A percentile compares a stretch with the other conserved stretches of the same genome.
phyloP scores from a whole-genome alignment of 2,113 vertebrate species.

The Chiloscyllium plagiosum region DNA sequence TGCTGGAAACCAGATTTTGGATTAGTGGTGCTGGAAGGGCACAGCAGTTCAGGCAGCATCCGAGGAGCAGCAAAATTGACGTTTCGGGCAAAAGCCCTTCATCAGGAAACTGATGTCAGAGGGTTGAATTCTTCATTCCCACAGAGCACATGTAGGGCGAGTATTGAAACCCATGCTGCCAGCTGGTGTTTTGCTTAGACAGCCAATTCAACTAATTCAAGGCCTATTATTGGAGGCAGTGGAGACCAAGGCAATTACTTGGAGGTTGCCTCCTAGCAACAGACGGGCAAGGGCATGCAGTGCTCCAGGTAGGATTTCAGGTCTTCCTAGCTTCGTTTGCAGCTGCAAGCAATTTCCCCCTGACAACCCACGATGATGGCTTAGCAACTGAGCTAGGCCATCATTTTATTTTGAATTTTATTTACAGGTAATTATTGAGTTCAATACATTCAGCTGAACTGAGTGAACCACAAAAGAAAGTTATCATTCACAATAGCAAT shows the following conservation, averaged over 20 bases:
- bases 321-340: not conserved
- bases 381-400: not conserved
- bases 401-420: not conserved
- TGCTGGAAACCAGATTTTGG: too few relatives aligned
- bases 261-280: not conserved
- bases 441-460: not conserved
- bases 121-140: not conserved
- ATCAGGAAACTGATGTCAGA: not conserved
- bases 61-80: too few relatives aligned
- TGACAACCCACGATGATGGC: not conserved
- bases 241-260: too few relatives aligned
- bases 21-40: too few relatives aligned
- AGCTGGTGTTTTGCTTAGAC: not conserved
- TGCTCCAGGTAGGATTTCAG: not conserved
- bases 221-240: not conserved
- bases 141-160: not conserved
- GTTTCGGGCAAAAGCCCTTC: too few relatives aligned
- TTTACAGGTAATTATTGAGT: not conserved
- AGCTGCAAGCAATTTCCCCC: not conserved
- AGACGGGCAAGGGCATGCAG: not conserved
- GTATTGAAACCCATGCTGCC: not conserved
- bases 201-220: not conserved
- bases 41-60: too few relatives aligned
- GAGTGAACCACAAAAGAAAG: not conserved
- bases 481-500: not conserved